Evolutionary conservation across 2,797 vertebrate species (phyloP), one percentile per base, ranked within the genome.

Genomic region (Ptychadena robeensis): DNA sequence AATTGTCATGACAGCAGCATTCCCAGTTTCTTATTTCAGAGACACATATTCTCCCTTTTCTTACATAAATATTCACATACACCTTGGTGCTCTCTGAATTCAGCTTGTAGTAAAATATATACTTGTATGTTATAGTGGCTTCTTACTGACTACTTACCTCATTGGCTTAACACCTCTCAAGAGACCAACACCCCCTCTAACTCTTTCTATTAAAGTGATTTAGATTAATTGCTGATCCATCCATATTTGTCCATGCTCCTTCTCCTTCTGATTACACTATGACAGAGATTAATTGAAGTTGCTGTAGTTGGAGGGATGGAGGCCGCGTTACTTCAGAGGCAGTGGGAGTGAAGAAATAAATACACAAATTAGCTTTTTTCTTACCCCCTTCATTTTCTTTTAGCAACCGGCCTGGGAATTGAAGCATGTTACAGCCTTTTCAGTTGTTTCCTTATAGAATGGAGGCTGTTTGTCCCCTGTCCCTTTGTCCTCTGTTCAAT

Each of bases 281-380:
- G 94, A 94, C 94, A 93, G 87, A 93, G 94, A 96, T 94, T 91
- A 93, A 95, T 95, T 92, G 88, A 91, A 90, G 90, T 88, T 90
- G 89, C 91, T 91, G 88, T 72, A 88, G 48, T 85, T 83, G 85
- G 76, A 65, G 73, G 88, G 90, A 73, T 82, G 0, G 35, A 85
- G 87, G 77, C 57, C 25, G 66, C 80, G 86, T 89, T 66, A 69
- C 65, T 61, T 34, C 53, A 57, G 77, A 69, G 65, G 64, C 79
- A 71, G 85, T 75, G 77, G 81, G 73, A 74, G 85, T 68, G 27
- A 75, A 30, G 66, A 0, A 35, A 83, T 85, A 85, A 85, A 85
- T 85, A 85, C 83, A 80, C 78, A 79, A 80, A 69, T 74, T 85
- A 81, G 71, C 71, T 69, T 64, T 82, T 68, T 35, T 77, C 27